Evolutionary conservation across 2,797 vertebrate species (phyloP), one percentile per base, ranked within the genome.

Genomic region (Kryptolebias ocellatus): DNA sequence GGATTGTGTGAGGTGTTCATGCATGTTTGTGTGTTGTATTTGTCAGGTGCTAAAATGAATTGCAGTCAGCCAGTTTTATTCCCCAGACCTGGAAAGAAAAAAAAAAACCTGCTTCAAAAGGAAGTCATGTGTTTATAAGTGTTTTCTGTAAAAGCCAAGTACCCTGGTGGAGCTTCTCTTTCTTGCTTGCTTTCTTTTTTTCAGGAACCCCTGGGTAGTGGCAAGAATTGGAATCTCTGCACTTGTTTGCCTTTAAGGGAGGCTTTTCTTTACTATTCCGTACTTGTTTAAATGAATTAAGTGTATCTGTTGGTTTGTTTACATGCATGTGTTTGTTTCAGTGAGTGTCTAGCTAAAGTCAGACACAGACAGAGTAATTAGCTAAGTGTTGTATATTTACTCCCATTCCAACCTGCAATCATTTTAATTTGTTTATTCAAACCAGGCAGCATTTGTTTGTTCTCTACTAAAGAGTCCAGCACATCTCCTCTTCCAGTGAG

Each of bases 371-470:
- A 63, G 54, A 77, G 78, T 85, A 86, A 89, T 90, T 89, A 90
- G 80, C 72, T 87, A 83, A 89, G 87, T 88, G 86, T 85, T 85
- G 72, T 68, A 74, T 85, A 74, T 85, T 87, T 87, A 83, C 72
- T 86, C 61, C 74, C 58, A 69, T 76, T 85, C 84, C 80, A 80
- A 83, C 84, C 83, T 83, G 83, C 80, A 89, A 85, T 88, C 78
- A 76, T 78, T 89, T 83, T 80, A 78, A 91, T 90, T 86, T 90
- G 83, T 89, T 90, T 87, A 80, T 87, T 84, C 63, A 78, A 77
- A 80, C 60, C 1, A 14, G 66, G 58, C 72, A 74, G 67, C 62
- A 37, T 72, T 77, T 79, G 78, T 76, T 84, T 85, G 63, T 74
- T 80, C 50, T 72, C 37, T 17, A 17, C 31, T 50, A 31, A 66